Base-by-base conservation (phyloP, 2,113 vertebrate genomes). In the Pseudopipra pipra region DNA sequence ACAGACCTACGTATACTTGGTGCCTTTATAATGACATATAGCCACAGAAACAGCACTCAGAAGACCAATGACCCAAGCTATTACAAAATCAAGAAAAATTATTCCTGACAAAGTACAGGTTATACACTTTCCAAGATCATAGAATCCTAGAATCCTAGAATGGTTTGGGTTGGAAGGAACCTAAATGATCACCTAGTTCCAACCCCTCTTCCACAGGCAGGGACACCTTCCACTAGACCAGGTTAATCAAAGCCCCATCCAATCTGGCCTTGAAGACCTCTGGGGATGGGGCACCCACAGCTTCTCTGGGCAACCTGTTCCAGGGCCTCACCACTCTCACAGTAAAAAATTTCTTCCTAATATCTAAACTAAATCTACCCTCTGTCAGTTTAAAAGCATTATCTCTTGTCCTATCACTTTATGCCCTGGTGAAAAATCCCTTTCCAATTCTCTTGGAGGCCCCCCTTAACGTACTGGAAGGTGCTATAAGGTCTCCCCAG, bases 151-250 rank as follows among this genome's bases (percentile, higher is more conserved):
- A 54, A 55, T 76, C n/a, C 11, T 41, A 76, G 35, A 63, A 49
- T 35, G 31, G 17, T 43, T 77, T 77, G 35, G 5, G 5, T 49
- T 70, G 63, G 49, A 63, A 71, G 12, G 5, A 8, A 43, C 27
- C 25, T 70, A 70, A 62, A 23, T 55, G 19, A 52, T 16, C 30
- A 31, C 16, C 41, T 67, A 0, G 0, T 31, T 43, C 41, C 35
- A 55, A 16, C 0, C 0, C 4, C n/a, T 55, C 30, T 70, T n/a
- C n/a, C 39, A 47, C 8, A 14, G 24, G 11, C 28, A 61, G 20
- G 11, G 39, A 54, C 25, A 70, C 6, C 63, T 70, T 76, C 41
- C 41, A 30, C 55, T 16, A 43, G 55, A 70, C 21, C 17, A 33
- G 41, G 6, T 0, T 62, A n/a, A 27, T 47, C 25, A 76, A 62